phyloP scores from a whole-genome alignment of 2,797 vertebrate species.

The Hirundo rustica region DNA sequence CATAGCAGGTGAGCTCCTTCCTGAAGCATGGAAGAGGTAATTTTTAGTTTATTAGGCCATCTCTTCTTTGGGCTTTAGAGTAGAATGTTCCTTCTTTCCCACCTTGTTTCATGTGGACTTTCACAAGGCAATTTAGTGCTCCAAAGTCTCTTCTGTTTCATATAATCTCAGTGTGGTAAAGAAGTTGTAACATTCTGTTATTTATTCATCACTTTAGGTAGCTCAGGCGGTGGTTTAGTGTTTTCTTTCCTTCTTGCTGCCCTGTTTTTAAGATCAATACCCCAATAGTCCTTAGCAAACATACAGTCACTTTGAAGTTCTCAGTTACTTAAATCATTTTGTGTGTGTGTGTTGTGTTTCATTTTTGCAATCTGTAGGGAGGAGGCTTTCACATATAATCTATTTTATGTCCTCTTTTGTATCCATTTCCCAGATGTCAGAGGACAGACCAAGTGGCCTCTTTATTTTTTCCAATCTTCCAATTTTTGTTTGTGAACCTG shows the following conservation, averaged over 20 bases:
- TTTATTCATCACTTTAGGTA: not conserved
- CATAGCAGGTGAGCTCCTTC: not conserved
- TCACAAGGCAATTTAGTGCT: not conserved
- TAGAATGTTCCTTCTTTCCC: not conserved
- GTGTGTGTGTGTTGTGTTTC: not conserved
- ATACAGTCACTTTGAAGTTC: not conserved
- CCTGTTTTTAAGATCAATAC: not conserved
- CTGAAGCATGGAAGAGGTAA: not conserved
- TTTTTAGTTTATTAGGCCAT: not conserved
- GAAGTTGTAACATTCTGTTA: not conserved
- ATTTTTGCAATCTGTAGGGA: not conserved
- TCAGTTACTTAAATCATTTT: not conserved
- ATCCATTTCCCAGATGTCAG: not conserved
- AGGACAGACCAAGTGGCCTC: not conserved
- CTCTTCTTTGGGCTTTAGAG: not conserved
- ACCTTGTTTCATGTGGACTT: not conserved
- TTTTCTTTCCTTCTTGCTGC: not conserved
- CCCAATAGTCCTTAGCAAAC: not conserved
- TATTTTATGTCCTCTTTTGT: not conserved
- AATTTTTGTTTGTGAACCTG: not conserved
- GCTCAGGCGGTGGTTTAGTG: not conserved
- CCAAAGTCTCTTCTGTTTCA: not conserved
- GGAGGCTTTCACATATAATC: not conserved
- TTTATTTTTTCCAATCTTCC: not conserved
- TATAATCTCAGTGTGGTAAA: not conserved